Evolutionary conservation across 2,888 invertebrate genomes (phyloP).

Genomic region (Oscheius sp.): DNA sequence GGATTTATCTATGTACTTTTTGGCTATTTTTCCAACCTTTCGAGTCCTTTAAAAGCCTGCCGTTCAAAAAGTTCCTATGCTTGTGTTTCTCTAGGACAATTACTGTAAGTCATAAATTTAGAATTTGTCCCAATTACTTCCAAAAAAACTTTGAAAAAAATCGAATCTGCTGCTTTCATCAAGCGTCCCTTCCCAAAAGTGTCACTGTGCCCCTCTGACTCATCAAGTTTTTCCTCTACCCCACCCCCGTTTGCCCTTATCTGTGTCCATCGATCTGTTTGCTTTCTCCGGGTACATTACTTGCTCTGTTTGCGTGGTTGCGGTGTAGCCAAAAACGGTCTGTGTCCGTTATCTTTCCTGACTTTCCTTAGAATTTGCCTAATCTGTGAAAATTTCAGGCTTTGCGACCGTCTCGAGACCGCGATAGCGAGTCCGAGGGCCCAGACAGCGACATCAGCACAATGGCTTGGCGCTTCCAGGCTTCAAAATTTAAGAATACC

Average conservation of each 20-base stretch:
- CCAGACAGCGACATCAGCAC: not conserved
- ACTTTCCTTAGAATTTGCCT: not conserved
- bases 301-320: not conserved
- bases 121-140: too few species aligned
- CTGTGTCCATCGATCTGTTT: slow-evolving; percentile 27
- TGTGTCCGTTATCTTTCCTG: not conserved
- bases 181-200: not conserved
- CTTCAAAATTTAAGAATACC: slow-evolving; percentile 97
- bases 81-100: too few species aligned
- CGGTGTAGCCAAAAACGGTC: too few species aligned
- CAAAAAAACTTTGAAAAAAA: too few species aligned
- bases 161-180: not conserved
- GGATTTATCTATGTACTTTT: too few species aligned
- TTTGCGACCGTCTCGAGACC: slow-evolving; percentile 20
- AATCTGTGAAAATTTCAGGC: slow-evolving; percentile 14
- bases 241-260: not conserved
- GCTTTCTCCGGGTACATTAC: slow-evolving; percentile 20
- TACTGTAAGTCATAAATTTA: too few species aligned
- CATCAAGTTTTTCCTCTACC: too few species aligned
- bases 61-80: too few species aligned
- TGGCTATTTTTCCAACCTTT: too few species aligned
- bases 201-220: not conserved
- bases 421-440: too few species aligned
- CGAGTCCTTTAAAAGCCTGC: too few species aligned
- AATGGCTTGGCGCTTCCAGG: slow-evolving; percentile 84